Conservation (phyloP, 2,113 vertebrate genomes). For the Polypterus bichir region DNA sequence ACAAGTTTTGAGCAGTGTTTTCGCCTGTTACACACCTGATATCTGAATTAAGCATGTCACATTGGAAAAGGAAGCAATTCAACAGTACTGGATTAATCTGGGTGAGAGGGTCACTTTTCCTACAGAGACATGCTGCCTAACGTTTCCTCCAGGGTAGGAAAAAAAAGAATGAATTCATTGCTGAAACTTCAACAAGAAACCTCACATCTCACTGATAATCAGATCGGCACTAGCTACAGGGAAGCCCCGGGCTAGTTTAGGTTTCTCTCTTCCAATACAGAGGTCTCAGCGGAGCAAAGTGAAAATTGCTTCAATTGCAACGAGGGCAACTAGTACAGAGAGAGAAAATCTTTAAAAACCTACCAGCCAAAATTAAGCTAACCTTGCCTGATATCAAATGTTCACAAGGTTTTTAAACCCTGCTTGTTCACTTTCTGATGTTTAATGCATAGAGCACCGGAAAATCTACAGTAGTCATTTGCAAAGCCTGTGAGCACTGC, state of each 20-base stretch:
- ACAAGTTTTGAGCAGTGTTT: too few relatives aligned
- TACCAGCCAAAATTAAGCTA: not conserved
- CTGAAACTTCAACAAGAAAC: constrained; percentile 26
- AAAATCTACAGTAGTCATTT: too few relatives aligned
- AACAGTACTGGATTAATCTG: constrained; percentile 15
- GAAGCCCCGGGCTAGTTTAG: constrained; percentile 33
- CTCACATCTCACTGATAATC: constrained; percentile 37
- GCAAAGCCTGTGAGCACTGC: too few relatives aligned
- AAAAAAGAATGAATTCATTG: constrained; percentile 7
- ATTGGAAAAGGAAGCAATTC: not conserved
- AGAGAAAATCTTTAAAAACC: constrained; percentile 2
- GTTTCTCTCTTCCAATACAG: constrained; percentile 26
- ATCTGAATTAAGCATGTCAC: not conserved
- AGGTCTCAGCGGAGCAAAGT: constrained; percentile 26
- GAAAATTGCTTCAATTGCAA: constrained; percentile 18
- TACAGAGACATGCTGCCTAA: constrained; percentile 11
- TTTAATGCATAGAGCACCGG: too few relatives aligned
- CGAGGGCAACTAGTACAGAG: constrained; percentile 2
- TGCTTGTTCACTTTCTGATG: too few relatives aligned
- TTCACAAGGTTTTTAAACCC: too few relatives aligned
- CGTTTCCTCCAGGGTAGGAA: not conserved
- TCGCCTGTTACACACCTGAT: too few relatives aligned
- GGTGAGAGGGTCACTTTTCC: constrained; percentile 12
- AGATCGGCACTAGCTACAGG: constrained; percentile 32
- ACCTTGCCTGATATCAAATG: constrained; percentile 1